Base-by-base conservation (phyloP, 2,888 invertebrate genomes). In the Cristatella mucedo region DNA sequence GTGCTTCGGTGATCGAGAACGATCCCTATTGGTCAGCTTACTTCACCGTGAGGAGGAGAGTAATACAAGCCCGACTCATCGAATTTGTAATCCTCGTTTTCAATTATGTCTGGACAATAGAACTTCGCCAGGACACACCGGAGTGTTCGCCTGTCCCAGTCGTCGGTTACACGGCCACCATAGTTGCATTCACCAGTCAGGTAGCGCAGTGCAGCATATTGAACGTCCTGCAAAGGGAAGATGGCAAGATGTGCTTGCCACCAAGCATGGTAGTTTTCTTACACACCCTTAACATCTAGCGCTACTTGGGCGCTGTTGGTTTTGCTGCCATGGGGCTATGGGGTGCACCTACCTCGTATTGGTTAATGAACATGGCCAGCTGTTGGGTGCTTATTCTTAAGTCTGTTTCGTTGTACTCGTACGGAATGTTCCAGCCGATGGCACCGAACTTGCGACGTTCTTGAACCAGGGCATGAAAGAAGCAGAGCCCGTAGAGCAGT, bases 131-230 rank as follows among this genome's bases (percentile, higher is more conserved):
- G 55, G 38, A 68, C 53, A 38, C 68, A 68, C 40, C 56, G 58
- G n/a, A 70, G 57, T 0, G 68, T 68, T 13, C 69, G 53, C 21
- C 69, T 51, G 52, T 70, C 70, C 56, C 67, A 61, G 51, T 68
- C 67, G 46, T 70, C 70, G 1, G 70, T 70, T 6, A 70, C 69
- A 49, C 68, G 59, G 3, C 70, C 70, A 16, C 70, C 70, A 44
- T 70, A 70, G 50, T 70, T 70, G 50, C 70, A 70, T 48, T 69
- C 69, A 3, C 69, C 69, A 13, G 69, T 70, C 49, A 70, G 52
- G 53, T 70, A 70, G 26, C 57, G 54, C 29, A 70, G 52, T 2
- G 68, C 69, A 33, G 61, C 66, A 48, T 59, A 68, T 41, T 68
- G 68, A 26, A 69, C 61, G 19, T 62, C 61, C 65, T 68, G 47